Evolutionary conservation across 2,797 vertebrate species (phyloP).

Genomic region (Sebastes hopkinsi): DNA sequence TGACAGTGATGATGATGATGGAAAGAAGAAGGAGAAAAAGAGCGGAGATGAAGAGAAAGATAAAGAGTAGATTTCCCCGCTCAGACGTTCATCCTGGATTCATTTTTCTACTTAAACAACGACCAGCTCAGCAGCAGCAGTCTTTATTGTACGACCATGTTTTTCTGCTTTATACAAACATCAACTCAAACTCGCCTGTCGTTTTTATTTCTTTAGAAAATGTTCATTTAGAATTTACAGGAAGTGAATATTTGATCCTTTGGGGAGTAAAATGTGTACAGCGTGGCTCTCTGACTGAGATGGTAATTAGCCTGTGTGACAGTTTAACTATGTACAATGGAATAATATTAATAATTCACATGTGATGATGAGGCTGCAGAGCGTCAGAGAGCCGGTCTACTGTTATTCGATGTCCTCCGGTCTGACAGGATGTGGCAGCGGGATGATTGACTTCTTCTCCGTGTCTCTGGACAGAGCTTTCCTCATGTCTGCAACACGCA

Average conservation of each 20-base stretch:
- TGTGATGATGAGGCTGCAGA: not conserved
- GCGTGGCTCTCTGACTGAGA: slow-evolving; percentile 54
- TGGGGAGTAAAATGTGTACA: not conserved
- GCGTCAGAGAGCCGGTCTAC: slow-evolving; percentile 78
- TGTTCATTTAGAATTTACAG: slow-evolving; percentile 39
- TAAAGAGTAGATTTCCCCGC: slow-evolving; percentile 22
- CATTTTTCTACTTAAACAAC: slow-evolving; percentile 42
- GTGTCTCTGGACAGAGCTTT: slow-evolving; percentile 95
- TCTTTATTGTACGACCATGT: slow-evolving; percentile 42
- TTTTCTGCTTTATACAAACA: slow-evolving; percentile 41
- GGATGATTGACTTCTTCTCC: slow-evolving; percentile 96
- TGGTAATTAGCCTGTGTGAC: not conserved
- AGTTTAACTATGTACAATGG: slow-evolving; percentile 38
- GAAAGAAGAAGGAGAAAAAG: not conserved
- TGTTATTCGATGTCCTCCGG: slow-evolving; percentile 96
- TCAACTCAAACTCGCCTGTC: not conserved
- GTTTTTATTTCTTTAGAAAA: slow-evolving; percentile 29
- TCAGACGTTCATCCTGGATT: not conserved
- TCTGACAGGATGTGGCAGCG: slow-evolving; percentile 93
- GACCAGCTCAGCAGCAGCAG: not conserved
- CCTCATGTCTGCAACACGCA: slow-evolving; percentile 89
- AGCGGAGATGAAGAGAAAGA: slow-evolving; percentile 23
- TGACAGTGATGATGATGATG: slow-evolving; percentile 22
- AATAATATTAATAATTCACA: not conserved
- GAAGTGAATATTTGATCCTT: not conserved